These are phyloP conservation scores for Amazona ochrocephala DNA, from an alignment of 2,797 vertebrate species.

Conservation along the genomic window DNA sequence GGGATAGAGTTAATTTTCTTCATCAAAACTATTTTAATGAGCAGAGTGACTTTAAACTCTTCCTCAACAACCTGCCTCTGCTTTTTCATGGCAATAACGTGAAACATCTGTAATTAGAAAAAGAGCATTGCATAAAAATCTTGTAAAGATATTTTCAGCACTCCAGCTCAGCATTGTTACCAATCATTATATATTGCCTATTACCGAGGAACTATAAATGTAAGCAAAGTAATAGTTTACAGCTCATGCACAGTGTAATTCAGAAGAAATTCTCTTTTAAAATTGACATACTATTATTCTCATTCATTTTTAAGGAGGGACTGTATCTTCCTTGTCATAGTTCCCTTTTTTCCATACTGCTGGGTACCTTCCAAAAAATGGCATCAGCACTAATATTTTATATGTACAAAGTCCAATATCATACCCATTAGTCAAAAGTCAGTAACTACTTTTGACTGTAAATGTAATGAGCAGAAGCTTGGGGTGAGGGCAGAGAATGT, in stretches of 20 bases:
- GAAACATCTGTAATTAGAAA: constrained; percentile 27
- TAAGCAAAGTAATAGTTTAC: not conserved
- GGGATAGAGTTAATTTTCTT: too few species aligned
- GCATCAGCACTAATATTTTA: not conserved
- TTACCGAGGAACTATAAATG: not conserved
- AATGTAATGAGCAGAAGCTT: not conserved
- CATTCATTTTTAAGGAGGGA: not conserved
- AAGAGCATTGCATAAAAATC: not conserved
- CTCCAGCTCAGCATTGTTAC: not conserved
- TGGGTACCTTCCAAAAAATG: not conserved
- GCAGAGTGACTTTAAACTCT: constrained; percentile 4
- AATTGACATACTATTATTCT: not conserved
- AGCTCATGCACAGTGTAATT: not conserved
- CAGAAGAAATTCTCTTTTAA: constrained; percentile 10
- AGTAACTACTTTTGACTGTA: not conserved
- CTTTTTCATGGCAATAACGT: not conserved
- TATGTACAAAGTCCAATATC: not conserved
- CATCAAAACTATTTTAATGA: not conserved
- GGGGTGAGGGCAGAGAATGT: not conserved
- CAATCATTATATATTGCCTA: not conserved
- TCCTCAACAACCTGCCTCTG: not conserved
- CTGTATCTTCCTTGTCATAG: not conserved
- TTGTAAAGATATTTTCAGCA: not conserved
- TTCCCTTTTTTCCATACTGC: not conserved
- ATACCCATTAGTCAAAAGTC: not conserved